Conservation (phyloP, 2,113 vertebrate species). For the Apteryx mantelli region DNA sequence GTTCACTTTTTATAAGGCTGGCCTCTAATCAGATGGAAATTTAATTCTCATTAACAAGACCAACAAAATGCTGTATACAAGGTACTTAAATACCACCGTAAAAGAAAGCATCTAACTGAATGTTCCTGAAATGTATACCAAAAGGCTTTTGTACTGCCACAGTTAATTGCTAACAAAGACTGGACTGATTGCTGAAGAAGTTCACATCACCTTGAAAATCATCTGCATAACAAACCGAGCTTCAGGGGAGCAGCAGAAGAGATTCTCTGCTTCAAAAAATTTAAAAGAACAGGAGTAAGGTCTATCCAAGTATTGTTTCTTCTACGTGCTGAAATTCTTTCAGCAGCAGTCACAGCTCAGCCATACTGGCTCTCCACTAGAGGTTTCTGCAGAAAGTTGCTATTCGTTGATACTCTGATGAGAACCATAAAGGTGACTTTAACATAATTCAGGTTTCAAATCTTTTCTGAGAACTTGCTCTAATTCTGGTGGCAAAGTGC, state of each 20-base stretch:
- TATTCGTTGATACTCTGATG: not conserved
- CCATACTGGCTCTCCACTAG: not conserved
- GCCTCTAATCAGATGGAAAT: not conserved
- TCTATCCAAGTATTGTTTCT: not conserved
- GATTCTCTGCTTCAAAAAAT: not conserved
- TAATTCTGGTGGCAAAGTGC: not conserved
- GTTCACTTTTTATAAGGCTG: conserved; percentile 4
- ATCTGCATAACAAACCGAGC: not conserved
- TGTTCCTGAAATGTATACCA: not conserved
- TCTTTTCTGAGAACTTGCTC: not conserved
- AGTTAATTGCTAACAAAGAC: not conserved
- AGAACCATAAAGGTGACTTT: not conserved
- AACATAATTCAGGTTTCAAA: not conserved
- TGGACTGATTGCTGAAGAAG: not conserved
- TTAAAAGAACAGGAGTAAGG: not conserved
- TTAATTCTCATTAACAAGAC: conserved; percentile 15
- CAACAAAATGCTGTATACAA: not conserved
- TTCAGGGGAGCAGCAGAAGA: not conserved
- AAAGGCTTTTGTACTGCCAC: not conserved
- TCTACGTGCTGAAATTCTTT: not conserved
- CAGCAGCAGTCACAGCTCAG: not conserved
- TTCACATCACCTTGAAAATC: not conserved
- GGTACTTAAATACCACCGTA: not conserved
- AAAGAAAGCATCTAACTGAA: not conserved
- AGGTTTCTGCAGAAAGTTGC: not conserved